phyloP scores from a whole-genome alignment of 2,888 invertebrate species.

The Neoascia interrupta region DNA sequence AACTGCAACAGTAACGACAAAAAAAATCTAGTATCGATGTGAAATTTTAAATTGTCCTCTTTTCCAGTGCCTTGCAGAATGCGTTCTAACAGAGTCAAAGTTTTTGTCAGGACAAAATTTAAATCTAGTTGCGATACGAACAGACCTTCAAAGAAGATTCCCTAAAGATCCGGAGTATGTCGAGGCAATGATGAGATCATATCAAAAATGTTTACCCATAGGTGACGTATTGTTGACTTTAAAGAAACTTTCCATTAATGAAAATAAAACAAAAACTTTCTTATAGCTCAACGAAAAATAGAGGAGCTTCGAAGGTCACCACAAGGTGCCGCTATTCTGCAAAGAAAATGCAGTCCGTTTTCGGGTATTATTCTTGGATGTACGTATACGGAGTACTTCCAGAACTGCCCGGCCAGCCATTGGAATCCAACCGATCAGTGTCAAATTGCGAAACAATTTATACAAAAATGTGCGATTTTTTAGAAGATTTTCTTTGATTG shows the following conservation, averaged over 20 bases:
- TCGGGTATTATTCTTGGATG: conserved; percentile 77
- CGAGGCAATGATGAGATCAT: conserved; percentile 74
- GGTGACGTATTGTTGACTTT: conserved; percentile 69
- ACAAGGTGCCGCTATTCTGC: conserved; percentile 48
- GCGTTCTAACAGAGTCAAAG: conserved; percentile 75
- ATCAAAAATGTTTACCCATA: conserved; percentile 74
- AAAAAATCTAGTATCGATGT: neutral
- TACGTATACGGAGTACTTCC: conserved; percentile 78
- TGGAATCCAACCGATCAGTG: conserved; percentile 76
- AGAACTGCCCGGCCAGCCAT: conserved; percentile 76
- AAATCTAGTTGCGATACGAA: conserved; percentile 71
- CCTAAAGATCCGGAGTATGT: conserved; percentile 75
- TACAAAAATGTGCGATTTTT: conserved; percentile 74
- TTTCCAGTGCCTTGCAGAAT: conserved; percentile 77
- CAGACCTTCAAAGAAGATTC: conserved; percentile 73
- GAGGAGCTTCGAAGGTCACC: conserved; percentile 48
- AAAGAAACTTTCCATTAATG: too few species aligned
- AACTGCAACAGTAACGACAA: conserved; percentile 72
- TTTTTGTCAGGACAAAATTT: conserved; percentile 74
- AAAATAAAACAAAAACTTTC: too few species aligned
- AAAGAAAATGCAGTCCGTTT: conserved; percentile 75
- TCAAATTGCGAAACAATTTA: conserved; percentile 75
- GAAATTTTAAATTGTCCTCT: neutral
- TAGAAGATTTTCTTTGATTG: too few species aligned
- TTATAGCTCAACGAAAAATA: conserved; percentile 62